Base-by-base conservation (phyloP, 2,888 invertebrate genomes). In the Andricus quercusramuli region DNA sequence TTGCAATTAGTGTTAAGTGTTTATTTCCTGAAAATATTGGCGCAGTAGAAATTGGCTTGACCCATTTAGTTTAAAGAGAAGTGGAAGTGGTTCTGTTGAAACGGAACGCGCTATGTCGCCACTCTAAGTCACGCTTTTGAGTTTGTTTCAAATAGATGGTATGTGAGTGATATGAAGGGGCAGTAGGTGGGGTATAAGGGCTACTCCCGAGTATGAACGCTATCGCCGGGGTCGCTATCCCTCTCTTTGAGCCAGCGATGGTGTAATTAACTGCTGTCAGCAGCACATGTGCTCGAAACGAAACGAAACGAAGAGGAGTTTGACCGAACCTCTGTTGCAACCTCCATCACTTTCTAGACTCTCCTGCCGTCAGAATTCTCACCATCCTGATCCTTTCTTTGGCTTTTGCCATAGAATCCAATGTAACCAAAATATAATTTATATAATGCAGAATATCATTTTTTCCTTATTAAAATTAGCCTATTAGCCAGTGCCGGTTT, bases 251-350 rank as follows among this genome's bases (percentile, higher is more conserved):
- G 83, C 86, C 70, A 74, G 78, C 62, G 80, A 77, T 62, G 83
- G 80, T 83, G 86, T 87, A 88, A 88, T 89, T 89, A 87, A 88
- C 87, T 87, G 86, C 88, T 87, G 87, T 89, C 89, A 89, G 86
- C 83, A 80, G 85, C 88, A 88, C 84, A 84, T 83, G 86, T 82
- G 70, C 81, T 77, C 78, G 80, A 78, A 82, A 79, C 66, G 82
- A 82, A 83, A 82, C 79, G 79, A 82, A 83, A 82, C 81, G 79
- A 83, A 83, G 80, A 82, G 78, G 68, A 70, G 37, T 44, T 67
- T 44, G 67, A 67, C 15, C 67, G 22, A 67, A 67, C 67, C 67
- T 41, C 67, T 22, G 22, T 44, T 67, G 67, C 67, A 25, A 44
- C 47, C 68, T 68, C 47, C 44, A 68, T 44, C 68, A 68, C 47